A percentile compares a stretch with the other conserved stretches of the same genome.
Evolutionary conservation across 1,140 invertebrate species (phyloP).

Genomic region (Mesaphorura yosii): DNA sequence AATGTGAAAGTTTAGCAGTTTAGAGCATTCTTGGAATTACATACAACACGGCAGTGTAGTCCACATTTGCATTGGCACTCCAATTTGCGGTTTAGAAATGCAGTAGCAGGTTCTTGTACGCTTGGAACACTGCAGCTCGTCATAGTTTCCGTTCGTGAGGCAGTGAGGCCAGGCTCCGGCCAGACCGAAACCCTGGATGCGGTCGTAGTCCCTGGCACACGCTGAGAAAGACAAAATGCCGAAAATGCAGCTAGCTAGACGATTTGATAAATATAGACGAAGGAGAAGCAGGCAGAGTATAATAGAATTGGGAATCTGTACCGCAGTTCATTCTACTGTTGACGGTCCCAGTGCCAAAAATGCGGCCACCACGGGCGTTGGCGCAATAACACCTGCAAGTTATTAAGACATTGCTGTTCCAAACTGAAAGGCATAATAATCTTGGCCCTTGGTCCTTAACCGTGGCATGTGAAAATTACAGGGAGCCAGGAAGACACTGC

Average conservation of each 20-base stretch:
- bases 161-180: conserved; percentile 19
- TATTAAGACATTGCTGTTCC: not conserved
- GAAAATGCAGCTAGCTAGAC: too few relatives aligned
- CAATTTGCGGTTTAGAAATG: conserved; percentile 1
- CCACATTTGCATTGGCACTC: conserved; percentile 2
- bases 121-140: conserved; percentile 23
- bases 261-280: too few relatives aligned
- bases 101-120: conserved; percentile 15
- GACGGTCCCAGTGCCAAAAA: conserved; percentile 21
- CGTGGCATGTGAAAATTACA: conserved; percentile 10
- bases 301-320: conserved; percentile 1
- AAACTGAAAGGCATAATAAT: not conserved
- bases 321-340: conserved; percentile 18
- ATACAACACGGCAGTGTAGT: conserved; percentile 20
- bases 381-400: conserved; percentile 25
- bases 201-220: conserved; percentile 16
- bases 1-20: not conserved
- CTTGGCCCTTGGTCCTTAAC: not conserved
- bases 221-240: conserved; percentile 8
- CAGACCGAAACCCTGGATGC: conserved; percentile 15
- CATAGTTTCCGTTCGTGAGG: conserved; percentile 28
- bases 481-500: conserved; percentile 25
- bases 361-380: conserved; percentile 12
- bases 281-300: too few relatives aligned
- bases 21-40: not conserved